Percentiles rank a stretch among this genome's conserved stretches.
phyloP scores from a whole-genome alignment of 2,113 vertebrate genomes.

The Pardalotus punctatus region DNA sequence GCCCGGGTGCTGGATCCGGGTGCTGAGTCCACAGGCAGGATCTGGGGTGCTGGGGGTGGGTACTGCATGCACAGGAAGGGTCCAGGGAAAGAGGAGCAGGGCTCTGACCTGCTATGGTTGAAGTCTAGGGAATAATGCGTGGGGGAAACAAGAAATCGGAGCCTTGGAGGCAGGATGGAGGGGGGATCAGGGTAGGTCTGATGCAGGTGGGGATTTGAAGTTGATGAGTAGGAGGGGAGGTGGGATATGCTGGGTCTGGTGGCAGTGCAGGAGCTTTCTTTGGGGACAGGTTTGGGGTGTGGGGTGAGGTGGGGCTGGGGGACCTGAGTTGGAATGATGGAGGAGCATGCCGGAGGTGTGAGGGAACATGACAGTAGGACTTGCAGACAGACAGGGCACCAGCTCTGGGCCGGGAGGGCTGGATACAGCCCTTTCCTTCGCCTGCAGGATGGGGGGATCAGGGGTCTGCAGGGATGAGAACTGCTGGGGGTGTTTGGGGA shows the following conservation, averaged over 20 bases:
- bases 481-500: background rate
- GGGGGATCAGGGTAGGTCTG: background rate
- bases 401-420: background rate
- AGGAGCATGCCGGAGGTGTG: too few relatives aligned
- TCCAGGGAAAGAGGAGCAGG: background rate
- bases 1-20: background rate
- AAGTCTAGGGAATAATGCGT: background rate
- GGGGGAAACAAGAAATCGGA: background rate
- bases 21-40: background rate
- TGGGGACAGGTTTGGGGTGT: background rate
- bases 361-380: background rate
- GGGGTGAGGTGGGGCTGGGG: background rate
- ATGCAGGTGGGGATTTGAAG: background rate
- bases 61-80: background rate
- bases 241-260: background rate
- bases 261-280: background rate
- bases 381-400: background rate
- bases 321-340: accelerated
- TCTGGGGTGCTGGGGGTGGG: background rate
- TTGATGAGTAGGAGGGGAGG: background rate
- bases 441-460: background rate
- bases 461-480: background rate
- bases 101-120: background rate
- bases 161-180: background rate
- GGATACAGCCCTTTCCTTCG: background rate